Evolutionary conservation across 2,113 vertebrate genomes (phyloP).

Genomic region (Lepidothrix coronata): DNA sequence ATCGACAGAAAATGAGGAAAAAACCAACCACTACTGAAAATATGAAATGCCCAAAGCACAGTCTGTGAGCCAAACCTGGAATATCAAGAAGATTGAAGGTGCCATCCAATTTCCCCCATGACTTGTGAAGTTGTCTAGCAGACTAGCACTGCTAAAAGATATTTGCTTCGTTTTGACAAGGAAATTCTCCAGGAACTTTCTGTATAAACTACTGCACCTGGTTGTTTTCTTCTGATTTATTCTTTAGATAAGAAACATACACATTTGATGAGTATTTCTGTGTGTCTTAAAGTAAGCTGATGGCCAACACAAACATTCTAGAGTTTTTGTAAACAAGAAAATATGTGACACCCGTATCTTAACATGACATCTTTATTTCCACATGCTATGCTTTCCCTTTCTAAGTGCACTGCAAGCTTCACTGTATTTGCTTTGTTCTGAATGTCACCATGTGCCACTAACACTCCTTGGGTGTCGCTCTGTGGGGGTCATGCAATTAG

Average conservation of each 20-base stretch:
- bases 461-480: neutral
- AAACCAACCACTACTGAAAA: neutral
- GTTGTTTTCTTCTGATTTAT: neutral
- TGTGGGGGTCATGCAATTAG: neutral
- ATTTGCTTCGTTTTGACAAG: neutral
- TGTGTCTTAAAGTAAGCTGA: neutral
- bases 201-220: neutral
- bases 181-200: neutral
- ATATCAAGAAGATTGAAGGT: neutral
- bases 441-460: neutral
- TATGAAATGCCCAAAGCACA: neutral
- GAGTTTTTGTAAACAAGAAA: neutral
- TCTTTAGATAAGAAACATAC: neutral
- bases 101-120: neutral
- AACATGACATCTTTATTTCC: neutral
- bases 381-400: neutral
- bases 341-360: neutral
- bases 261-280: neutral
- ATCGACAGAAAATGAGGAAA: neutral
- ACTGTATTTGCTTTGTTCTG: neutral
- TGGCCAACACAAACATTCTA: neutral
- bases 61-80: neutral
- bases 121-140: neutral
- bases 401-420: neutral
- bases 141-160: neutral